phyloP scores from a whole-genome alignment of 2,113 vertebrate species.

The Ploceus nigricollis region DNA sequence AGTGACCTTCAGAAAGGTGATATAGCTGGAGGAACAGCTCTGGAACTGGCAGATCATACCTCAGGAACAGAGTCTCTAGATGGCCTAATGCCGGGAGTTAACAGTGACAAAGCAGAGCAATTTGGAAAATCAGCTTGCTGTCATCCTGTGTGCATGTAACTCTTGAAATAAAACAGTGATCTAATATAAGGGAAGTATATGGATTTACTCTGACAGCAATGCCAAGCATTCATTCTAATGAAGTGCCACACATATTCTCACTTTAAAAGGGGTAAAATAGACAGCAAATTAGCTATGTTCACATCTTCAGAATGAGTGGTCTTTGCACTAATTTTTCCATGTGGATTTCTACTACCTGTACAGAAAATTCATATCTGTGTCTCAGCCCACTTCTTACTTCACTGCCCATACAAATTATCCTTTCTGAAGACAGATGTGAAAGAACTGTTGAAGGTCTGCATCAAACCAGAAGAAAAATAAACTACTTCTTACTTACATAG shows the following conservation, averaged over 20 bases:
- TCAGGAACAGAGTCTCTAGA: constrained; percentile 9
- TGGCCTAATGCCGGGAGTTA: constrained; percentile 37
- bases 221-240: not conserved
- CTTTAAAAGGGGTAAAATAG: not conserved
- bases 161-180: constrained; percentile 49
- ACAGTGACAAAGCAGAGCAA: constrained; percentile 58
- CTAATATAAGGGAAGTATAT: constrained; percentile 36
- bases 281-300: not conserved
- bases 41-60: constrained; percentile 26
- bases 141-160: constrained; percentile 36
- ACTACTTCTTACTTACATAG: not conserved
- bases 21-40: not conserved
- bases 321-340: not conserved
- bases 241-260: not conserved
- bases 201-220: constrained; percentile 34
- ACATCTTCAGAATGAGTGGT: not conserved
- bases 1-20: not conserved
- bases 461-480: constrained; percentile 1
- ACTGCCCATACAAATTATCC: not conserved
- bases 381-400: not conserved
- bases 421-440: not conserved
- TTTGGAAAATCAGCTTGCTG: constrained; percentile 62
- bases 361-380: not conserved
- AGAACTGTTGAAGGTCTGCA: not conserved
- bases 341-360: not conserved